Evolutionary conservation across 1,140 invertebrate species (phyloP).

Genomic region (Bombyx mandarina): DNA sequence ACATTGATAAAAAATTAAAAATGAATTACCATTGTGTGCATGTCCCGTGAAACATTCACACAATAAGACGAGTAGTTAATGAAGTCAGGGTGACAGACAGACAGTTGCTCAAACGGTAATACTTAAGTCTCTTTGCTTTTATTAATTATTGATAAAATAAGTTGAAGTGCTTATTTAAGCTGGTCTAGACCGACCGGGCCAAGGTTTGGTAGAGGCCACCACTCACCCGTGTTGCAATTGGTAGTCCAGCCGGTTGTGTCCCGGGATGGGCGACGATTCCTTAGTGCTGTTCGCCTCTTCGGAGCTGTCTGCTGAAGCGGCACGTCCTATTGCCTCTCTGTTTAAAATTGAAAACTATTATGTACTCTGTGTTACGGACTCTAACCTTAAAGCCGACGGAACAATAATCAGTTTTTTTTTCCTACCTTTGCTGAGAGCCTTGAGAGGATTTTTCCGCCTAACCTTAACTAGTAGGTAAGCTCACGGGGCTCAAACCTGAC

Average conservation of each 20-base stretch:
- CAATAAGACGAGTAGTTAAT: too few species aligned
- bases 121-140: neutral
- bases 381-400: too few species aligned
- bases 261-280: slow-evolving; percentile 57
- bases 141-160: neutral
- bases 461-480: too few species aligned
- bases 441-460: too few species aligned
- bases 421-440: too few species aligned
- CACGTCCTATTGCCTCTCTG: slow-evolving; percentile 55
- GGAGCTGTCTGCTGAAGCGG: slow-evolving; percentile 61
- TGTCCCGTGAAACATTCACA: too few species aligned
- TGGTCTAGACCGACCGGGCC: neutral
- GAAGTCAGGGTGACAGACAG: too few species aligned
- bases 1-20: too few species aligned
- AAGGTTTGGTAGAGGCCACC: neutral
- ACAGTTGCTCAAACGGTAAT: neutral
- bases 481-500: too few species aligned
- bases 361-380: too few species aligned
- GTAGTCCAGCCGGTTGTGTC: slow-evolving; percentile 29
- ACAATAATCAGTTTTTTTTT: too few species aligned
- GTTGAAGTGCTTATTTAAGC: neutral
- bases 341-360: neutral
- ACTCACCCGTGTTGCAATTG: slow-evolving; percentile 30
- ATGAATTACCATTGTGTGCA: too few species aligned
- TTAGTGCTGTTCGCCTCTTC: slow-evolving; percentile 68